Evolutionary conservation across 1,140 invertebrate species (phyloP).

Genomic region (Zaprionus ghesquierei): DNA sequence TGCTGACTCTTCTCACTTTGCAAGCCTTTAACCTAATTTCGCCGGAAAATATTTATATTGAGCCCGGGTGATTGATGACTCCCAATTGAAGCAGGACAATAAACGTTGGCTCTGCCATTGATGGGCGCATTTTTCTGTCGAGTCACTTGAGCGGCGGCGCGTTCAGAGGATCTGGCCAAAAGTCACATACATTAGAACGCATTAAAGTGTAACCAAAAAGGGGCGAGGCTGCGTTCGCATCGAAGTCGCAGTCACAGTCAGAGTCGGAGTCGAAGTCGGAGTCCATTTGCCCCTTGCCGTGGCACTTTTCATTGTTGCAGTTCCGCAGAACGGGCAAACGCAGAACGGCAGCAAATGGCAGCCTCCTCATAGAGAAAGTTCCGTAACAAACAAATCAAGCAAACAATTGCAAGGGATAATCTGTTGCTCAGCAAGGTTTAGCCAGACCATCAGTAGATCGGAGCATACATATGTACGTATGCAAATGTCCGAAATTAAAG

Average conservation of each 20-base stretch:
- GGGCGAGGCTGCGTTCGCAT: conserved; percentile 37
- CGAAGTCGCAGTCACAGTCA: conserved; percentile 12
- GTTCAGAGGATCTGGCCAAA: conserved; percentile 60
- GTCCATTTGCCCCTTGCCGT: neutral
- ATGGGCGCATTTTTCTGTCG: too few species aligned
- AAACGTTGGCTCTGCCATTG: neutral
- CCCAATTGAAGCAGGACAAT: conserved; percentile 58
- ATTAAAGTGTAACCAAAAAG: conserved; percentile 78
- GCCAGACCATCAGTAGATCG: conserved; percentile 28
- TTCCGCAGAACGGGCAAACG: conserved; percentile 24
- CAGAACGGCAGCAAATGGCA: neutral
- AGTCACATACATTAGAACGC: conserved; percentile 82
- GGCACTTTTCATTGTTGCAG: conserved; percentile 50
- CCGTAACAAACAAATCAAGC: conserved; percentile 76
- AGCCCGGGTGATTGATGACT: conserved; percentile 69
- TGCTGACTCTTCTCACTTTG: neutral
- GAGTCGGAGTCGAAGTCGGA: conserved; percentile 20
- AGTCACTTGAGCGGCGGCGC: conserved; percentile 67
- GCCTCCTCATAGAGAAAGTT: conserved; percentile 6
- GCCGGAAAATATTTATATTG: conserved; percentile 78
- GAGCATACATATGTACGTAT: conserved; percentile 45
- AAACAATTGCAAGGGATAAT: conserved; percentile 79
- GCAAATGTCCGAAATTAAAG: conserved; percentile 77
- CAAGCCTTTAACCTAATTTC: conserved; percentile 78
- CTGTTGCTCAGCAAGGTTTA: conserved; percentile 79